Percentiles rank a stretch among this genome's conserved stretches.
Evolutionary conservation across 2,113 vertebrate genomes (phyloP).

Genomic region (Chaetodon trifascialis): DNA sequence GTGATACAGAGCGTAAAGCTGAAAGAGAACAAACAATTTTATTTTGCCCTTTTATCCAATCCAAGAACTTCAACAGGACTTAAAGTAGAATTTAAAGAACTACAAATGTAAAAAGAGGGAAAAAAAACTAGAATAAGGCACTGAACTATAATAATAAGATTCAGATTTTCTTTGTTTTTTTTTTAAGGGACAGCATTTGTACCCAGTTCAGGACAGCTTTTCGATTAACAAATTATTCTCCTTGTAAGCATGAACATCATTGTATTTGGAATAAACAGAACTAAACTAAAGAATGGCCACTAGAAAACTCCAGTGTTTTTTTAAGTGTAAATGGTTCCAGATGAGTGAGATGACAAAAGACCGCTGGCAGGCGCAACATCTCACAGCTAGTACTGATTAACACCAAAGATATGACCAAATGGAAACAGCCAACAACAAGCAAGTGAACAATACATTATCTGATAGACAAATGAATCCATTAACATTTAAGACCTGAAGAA

Average conservation of each 20-base stretch:
- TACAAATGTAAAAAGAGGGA: background rate
- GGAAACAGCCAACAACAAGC: background rate
- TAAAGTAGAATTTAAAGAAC: constrained; percentile 6
- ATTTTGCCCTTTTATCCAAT: constrained; percentile 28
- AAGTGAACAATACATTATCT: background rate
- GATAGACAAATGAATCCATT: background rate
- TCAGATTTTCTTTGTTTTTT: background rate
- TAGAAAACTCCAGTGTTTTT: background rate
- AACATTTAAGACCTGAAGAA: background rate
- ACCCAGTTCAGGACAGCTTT: background rate
- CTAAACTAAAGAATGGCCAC: background rate
- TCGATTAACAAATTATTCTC: background rate
- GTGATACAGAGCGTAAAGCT: constrained; percentile 48
- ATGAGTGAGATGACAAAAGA: background rate
- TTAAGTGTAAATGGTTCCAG: background rate
- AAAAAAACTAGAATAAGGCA: background rate
- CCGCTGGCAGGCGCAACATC: background rate
- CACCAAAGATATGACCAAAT: background rate
- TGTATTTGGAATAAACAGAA: background rate
- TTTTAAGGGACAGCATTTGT: background rate
- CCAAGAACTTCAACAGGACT: background rate
- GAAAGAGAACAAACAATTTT: constrained; percentile 33
- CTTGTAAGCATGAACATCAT: background rate
- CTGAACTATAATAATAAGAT: background rate
- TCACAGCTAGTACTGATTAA: background rate